Evolutionary conservation across 2,113 vertebrate species (phyloP).

Genomic region (Prunella fulvescens): DNA sequence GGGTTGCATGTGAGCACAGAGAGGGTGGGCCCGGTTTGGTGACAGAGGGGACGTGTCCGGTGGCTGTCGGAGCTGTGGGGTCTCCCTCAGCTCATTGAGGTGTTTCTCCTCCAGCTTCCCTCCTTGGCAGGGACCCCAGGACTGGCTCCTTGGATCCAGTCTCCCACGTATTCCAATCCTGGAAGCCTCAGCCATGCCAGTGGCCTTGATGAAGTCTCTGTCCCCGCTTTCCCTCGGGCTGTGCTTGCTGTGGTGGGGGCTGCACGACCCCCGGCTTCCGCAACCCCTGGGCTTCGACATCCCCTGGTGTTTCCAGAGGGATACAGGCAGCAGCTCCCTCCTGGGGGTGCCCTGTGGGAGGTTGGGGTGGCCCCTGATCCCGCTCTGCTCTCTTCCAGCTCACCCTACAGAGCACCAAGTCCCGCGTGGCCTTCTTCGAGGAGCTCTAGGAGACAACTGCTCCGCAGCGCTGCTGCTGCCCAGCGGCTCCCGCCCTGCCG

Average conservation of each 20-base stretch:
- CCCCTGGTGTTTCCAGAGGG: fast-evolving
- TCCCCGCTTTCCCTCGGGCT: not conserved
- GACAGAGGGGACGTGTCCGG: fast-evolving
- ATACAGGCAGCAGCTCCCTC: not conserved
- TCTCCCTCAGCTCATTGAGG: not conserved
- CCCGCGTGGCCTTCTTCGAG: constrained; percentile 94
- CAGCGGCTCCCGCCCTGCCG: not conserved
- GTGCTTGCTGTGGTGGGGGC: not conserved
- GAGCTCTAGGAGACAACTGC: constrained; percentile 77
- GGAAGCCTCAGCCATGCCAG: not conserved
- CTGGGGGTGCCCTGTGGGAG: fast-evolving
- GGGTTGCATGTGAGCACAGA: fast-evolving
- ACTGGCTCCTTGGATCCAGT: not conserved
- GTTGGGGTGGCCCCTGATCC: not conserved
- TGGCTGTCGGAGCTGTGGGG: too few relatives aligned
- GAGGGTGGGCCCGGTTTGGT: not conserved
- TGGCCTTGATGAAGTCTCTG: not conserved
- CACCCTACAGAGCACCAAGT: constrained; percentile 93
- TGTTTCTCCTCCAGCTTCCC: not conserved
- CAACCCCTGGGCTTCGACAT: not conserved
- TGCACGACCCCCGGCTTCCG: not conserved
- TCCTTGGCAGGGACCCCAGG: not conserved
- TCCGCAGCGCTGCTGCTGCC: not conserved
- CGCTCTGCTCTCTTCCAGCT: constrained; percentile 80
- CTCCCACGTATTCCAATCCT: fast-evolving